Evolutionary conservation across 2,797 vertebrate genomes (phyloP), one percentile per base, ranked within the genome.

Genomic region (Hipposideros larvatus): DNA sequence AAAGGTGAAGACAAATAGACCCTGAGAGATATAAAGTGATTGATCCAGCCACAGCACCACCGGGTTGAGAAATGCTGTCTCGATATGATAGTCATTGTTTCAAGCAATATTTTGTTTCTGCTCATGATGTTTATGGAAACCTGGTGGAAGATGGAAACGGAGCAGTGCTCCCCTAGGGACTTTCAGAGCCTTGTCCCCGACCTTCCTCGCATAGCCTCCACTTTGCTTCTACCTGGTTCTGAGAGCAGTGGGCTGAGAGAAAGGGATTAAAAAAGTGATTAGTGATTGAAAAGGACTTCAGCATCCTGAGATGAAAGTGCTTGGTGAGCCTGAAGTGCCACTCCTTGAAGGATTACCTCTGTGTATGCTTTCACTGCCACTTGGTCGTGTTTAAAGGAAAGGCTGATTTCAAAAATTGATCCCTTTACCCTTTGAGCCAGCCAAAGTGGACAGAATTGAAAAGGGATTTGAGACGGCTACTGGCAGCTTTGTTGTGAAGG

Each of bases 251-350:
- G 19, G 41, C 68, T 79, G 87, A 92, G 92, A 71, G 51, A 6
- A 18, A 55, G 53, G 19, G 53, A 6, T 55, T 55, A 55, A 18
- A 14, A 84, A 88, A 86, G 92, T 0, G 4, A 80, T 73, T 80
- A 55, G 71, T 73, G 93, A 86, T 70, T 88, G 87, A 85, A 94
- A 95, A 78, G 78, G 87, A 92, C 92, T 96, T 96, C 15, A 82
- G 79, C 79, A 61, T 90, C 70, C 94, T 19, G 80, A 93, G 82
- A 95, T 74, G 55, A 95, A 86, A 93, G 48, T 0, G 7, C 24
- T 55, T 61, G 5, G 61, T 28, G 68, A 96, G 71, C 9, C 79
- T 59, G 24, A 85, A 97, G 79, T 59, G 48, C 6, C 4, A 5
- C 51, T 78, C 16, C 94, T 94, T 70, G 83, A 84, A 91, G 83